Percentiles rank a stretch among this genome's conserved stretches.
phyloP scores from a whole-genome alignment of 1,140 invertebrate genomes.

The Trachymyrmex septentrionalis region DNA sequence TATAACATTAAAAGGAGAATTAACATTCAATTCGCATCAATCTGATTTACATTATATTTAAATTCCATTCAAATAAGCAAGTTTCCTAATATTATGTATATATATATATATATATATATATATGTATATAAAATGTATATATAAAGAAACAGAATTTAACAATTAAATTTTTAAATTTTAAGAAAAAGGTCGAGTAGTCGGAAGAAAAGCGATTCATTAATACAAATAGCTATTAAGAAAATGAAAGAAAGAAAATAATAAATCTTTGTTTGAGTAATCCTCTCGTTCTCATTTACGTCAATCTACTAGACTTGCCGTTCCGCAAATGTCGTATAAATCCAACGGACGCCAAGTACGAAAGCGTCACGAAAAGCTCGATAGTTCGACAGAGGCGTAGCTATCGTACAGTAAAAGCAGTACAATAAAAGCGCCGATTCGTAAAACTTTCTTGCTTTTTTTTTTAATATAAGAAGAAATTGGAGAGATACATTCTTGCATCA shows the following conservation, averaged over 20 bases:
- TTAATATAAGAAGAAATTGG: neutral
- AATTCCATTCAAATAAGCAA: neutral
- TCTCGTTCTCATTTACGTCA: conserved; percentile 49
- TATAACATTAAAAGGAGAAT: neutral
- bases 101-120: neutral
- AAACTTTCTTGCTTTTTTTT: too few species aligned
- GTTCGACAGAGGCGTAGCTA: conserved; percentile 9
- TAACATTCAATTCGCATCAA: neutral
- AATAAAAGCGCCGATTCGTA: neutral
- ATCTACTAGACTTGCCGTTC: conserved; percentile 21
- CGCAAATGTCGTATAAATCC: conserved; percentile 44
- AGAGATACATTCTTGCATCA: neutral
- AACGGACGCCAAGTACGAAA: conserved; percentile 19
- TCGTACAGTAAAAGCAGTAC: conserved; percentile 1
- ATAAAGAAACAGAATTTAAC: neutral
- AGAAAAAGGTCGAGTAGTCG: neutral
- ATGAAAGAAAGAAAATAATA: conserved; percentile 25
- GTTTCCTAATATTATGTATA: neutral
- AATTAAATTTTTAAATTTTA: neutral
- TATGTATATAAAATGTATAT: neutral
- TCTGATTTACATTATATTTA: neutral
- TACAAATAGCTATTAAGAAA: neutral
- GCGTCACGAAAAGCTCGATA: conserved; percentile 18
- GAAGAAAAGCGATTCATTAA: conserved; percentile 1
- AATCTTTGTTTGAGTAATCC: conserved; percentile 31